phyloP scores from a whole-genome alignment of 2,888 invertebrate species.

The Tanypteryx hageni region DNA sequence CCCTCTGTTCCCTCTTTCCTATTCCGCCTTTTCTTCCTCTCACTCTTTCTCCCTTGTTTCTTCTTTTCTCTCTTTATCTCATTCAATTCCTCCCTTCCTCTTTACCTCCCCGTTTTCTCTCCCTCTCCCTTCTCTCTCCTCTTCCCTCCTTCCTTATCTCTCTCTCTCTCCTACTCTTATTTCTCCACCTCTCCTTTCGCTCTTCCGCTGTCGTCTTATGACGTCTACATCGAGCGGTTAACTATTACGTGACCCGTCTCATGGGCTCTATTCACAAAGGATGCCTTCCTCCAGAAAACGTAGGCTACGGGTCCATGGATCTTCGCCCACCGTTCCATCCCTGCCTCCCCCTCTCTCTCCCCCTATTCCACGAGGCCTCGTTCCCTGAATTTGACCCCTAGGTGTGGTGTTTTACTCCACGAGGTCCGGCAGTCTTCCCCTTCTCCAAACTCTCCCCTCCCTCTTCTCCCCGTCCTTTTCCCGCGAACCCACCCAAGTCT shows the following conservation, averaged over 20 bases:
- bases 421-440: not conserved
- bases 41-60: not conserved
- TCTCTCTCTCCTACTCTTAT: not conserved
- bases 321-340: no score
- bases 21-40: not conserved
- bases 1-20: not conserved
- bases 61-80: no score
- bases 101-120: not conserved
- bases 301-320: not conserved
- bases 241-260: not conserved
- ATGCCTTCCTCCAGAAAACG: not conserved
- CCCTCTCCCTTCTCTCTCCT: not conserved
- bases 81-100: not conserved
- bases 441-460: not conserved
- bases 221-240: not conserved
- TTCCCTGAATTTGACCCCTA: slow-evolving; percentile 18
- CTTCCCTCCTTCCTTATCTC: not conserved
- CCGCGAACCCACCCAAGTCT: slow-evolving; percentile 23
- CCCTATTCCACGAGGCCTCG: not conserved
- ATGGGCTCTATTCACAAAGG: not conserved
- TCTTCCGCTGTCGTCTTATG: not conserved
- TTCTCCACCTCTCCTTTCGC: not conserved
- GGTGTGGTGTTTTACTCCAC: not conserved
- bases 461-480: not conserved
- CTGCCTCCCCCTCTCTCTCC: not conserved